phyloP scores from a whole-genome alignment of 2,113 vertebrate genomes.

The Ammodytes marinus region DNA sequence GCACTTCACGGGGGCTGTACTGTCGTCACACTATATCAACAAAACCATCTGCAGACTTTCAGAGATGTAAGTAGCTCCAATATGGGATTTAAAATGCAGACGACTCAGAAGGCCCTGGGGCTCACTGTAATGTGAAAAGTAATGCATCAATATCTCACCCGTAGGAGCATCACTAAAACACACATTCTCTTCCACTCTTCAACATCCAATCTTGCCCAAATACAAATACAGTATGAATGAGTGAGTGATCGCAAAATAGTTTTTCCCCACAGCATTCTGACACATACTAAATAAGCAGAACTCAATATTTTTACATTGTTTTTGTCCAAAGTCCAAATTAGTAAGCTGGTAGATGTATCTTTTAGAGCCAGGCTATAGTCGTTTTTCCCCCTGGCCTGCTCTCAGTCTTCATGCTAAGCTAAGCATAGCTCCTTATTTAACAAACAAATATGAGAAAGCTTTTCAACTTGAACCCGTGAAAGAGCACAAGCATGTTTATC shows the following conservation, averaged over 20 bases:
- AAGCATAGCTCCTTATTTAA: background rate
- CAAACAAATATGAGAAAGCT: background rate
- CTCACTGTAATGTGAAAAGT: background rate
- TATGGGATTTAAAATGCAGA: slow-evolving; percentile 40
- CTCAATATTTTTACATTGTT: background rate
- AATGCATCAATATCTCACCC: background rate
- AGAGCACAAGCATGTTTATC: background rate
- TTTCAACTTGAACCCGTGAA: background rate
- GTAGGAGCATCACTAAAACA: background rate
- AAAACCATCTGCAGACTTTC: slow-evolving; percentile 11
- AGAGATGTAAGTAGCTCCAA: slow-evolving; percentile 14
- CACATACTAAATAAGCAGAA: background rate
- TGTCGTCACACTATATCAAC: slow-evolving; percentile 29
- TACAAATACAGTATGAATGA: background rate
- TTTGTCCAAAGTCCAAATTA: background rate
- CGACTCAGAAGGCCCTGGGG: slow-evolving; percentile 10
- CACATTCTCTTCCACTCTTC: background rate
- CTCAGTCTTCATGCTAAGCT: background rate
- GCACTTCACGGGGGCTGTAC: background rate
- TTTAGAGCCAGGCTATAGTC: background rate
- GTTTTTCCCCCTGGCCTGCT: background rate
- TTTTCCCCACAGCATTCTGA: background rate
- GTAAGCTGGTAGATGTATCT: too few relatives aligned
- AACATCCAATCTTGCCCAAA: background rate
- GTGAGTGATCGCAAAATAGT: too few relatives aligned